Percentiles rank a stretch among this genome's conserved stretches.
These are phyloP conservation scores for Lanius collurio DNA, from an alignment of 2,113 vertebrate genomes.

Conservation along the genomic window DNA sequence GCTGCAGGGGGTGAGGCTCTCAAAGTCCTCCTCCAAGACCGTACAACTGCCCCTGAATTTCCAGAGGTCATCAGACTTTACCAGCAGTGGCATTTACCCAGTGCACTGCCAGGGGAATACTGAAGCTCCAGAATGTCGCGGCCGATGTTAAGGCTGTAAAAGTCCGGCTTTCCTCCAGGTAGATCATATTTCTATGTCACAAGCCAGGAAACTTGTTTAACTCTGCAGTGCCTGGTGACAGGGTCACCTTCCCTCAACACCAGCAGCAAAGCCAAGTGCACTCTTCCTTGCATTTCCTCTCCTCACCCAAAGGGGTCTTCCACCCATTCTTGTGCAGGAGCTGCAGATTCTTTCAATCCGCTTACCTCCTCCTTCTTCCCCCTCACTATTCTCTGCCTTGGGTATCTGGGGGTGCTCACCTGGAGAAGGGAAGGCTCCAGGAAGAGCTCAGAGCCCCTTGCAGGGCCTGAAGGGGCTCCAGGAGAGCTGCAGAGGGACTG, in stretches of 20 bases:
- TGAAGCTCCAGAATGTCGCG: not conserved
- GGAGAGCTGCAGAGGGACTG: not conserved
- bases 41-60: not conserved
- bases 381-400: not conserved
- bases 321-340: not conserved
- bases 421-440: not conserved
- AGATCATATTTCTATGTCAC: not conserved
- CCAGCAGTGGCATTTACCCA: not conserved
- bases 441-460: not conserved
- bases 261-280: not conserved
- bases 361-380: not conserved
- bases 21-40: not conserved
- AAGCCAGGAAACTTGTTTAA: not conserved
- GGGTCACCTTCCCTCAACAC: not conserved
- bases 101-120: not conserved
- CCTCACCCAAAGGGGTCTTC: fast-evolving
- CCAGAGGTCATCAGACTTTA: not conserved
- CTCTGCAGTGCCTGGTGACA: not conserved
- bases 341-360: not conserved
- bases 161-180: not conserved
- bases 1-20: not conserved
- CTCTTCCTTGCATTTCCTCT: not conserved
- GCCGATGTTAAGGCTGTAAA: not conserved
- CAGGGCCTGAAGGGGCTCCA: not conserved
- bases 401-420: not conserved